phyloP scores from a whole-genome alignment of 2,888 invertebrate genomes.

The Zaprionus bogoriensis region DNA sequence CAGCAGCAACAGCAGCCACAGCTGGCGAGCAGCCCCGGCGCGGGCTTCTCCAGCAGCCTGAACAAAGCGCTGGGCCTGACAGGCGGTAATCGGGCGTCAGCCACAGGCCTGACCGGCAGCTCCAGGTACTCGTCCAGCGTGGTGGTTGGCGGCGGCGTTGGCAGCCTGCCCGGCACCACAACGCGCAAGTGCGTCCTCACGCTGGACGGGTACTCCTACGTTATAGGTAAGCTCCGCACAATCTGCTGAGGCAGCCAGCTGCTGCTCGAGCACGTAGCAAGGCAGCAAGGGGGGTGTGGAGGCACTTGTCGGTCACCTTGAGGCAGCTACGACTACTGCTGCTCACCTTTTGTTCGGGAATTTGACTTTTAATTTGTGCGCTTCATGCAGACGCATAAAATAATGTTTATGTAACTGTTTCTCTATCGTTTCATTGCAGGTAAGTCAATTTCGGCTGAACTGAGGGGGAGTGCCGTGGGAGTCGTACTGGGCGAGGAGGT shows the following conservation, averaged over 20 bases:
- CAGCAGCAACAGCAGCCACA: constrained; percentile 22
- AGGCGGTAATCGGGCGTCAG: neutral
- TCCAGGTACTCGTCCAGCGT: constrained; percentile 80
- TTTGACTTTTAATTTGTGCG: constrained; percentile 36
- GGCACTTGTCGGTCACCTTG: constrained; percentile 49
- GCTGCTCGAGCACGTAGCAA: constrained; percentile 27
- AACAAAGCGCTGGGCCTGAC: constrained; percentile 52
- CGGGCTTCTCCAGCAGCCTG: constrained; percentile 12
- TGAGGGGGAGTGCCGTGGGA: no score
- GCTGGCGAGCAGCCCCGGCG: constrained; percentile 42
- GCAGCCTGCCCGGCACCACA: constrained; percentile 83
- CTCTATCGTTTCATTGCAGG: constrained; percentile 72
- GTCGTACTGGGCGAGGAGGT: constrained; percentile 33
- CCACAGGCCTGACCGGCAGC: constrained; percentile 34
- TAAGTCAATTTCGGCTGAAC: constrained; percentile 70
- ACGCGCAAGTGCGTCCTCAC: constrained; percentile 92
- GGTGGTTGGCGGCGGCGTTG: constrained; percentile 64
- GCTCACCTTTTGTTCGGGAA: constrained; percentile 34
- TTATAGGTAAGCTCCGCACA: constrained; percentile 88
- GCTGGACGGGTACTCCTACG: constrained; percentile 93
- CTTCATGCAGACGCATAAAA: constrained; percentile 44
- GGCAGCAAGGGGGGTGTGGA: no score
- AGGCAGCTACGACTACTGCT: constrained; percentile 27
- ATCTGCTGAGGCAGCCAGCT: constrained; percentile 7
- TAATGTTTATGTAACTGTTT: constrained; percentile 60